Base-by-base conservation (phyloP, 1,140 invertebrate species). In the Laodelphax striatellus region DNA sequence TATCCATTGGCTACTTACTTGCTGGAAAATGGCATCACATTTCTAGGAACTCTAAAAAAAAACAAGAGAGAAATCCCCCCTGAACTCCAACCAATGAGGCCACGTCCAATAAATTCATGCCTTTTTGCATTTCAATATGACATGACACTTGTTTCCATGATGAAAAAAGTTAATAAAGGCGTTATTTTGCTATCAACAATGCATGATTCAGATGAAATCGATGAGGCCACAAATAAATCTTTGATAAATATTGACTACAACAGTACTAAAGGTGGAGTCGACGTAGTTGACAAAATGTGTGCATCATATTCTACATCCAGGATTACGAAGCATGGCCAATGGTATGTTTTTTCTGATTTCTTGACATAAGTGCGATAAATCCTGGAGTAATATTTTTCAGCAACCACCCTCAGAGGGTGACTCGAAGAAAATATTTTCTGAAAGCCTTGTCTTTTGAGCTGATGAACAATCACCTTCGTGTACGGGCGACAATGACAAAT, bases 221-320 rank as follows among this genome's bases (percentile, higher is more conserved):
- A 69, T 54, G 17, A 62, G 14, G 53, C 59, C 3, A 61, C 63
- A 16, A 56, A 57, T 22, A 69, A 69, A 58, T 66, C 69, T 11
- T 64, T 69, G 38, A 69, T 70, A 10, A 67, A 70, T 16, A 13
- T 43, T 14, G 62, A 57, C 53, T 70, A 70, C 46, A 70, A 71
- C 38, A 31, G 10, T 11, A 70, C 66, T 16, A 71, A 71, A 65
- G 58, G 43, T 34, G 70, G 70, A 5, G 68, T 71, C 10, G 68
- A 71, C 69, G 52, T 52, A 5, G 50, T 68, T 19, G 69, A 71
- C 58, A 68, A 70, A 62, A 69, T 66, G 57, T 68, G 66, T 63
- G 38, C 64, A 4, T 63, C 44, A 22, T 69, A 70, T 60, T 59
- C 53, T 14, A 57, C 50, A 28, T 56, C 60, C 46, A 42, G 67